Conservation (phyloP, 2,888 invertebrate species). For the Melieria omissa region DNA sequence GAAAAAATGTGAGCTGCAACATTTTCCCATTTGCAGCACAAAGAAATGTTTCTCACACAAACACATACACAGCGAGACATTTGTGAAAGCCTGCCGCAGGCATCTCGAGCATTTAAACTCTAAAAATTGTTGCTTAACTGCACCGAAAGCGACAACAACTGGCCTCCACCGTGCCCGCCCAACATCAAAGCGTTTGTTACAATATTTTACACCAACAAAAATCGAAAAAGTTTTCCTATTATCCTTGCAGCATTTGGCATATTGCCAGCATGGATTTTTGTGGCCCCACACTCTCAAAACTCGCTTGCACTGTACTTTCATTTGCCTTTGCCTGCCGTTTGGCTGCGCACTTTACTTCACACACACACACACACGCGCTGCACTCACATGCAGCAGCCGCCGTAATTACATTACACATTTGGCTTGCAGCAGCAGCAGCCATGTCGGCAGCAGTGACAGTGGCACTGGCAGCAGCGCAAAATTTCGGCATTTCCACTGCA, state of each 20-base stretch:
- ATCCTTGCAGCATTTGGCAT: conserved; percentile 29
- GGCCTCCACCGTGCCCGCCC: not conserved
- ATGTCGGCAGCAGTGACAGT: not conserved
- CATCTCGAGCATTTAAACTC: conserved; percentile 10
- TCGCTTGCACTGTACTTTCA: conserved; percentile 9
- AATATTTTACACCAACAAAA: conserved; percentile 13
- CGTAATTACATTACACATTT: too few species aligned
- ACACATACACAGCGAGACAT: conserved; percentile 10
- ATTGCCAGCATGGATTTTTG: conserved; percentile 22
- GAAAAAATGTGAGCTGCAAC: conserved; percentile 1
- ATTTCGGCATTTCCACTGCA: too few species aligned
- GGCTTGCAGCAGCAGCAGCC: too few species aligned
- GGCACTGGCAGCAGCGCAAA: too few species aligned
- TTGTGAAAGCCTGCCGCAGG: conserved; percentile 17
- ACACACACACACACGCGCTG: not conserved
- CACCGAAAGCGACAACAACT: not conserved
- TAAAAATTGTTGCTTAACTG: conserved; percentile 3
- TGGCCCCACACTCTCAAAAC: not conserved
- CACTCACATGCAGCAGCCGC: too few species aligned
- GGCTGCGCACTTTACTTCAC: not conserved
- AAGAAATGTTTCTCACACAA: not conserved
- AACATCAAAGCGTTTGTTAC: conserved; percentile 1
- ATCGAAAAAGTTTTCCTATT: conserved; percentile 24
- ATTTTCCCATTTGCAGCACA: not conserved
- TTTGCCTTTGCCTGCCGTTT: not conserved